Evolutionary conservation across 2,797 vertebrate genomes (phyloP).

Genomic region (Crypturellus tataupa): DNA sequence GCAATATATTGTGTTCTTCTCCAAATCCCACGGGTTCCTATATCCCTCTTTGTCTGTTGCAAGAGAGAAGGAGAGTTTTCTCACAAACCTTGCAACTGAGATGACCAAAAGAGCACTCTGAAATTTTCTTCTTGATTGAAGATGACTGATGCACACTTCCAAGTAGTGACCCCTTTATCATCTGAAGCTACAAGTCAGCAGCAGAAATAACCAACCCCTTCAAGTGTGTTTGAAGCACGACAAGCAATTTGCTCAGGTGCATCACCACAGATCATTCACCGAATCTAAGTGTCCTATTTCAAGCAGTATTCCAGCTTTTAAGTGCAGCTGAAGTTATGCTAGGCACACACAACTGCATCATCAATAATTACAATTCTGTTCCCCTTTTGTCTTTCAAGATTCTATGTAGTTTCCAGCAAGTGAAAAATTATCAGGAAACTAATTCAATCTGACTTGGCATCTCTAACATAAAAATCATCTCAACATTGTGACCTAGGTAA

Average conservation of each 20-base stretch:
- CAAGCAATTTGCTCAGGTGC: not conserved
- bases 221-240: not conserved
- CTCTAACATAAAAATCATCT: not conserved
- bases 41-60: not conserved
- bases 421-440: not conserved
- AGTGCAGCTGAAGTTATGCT: not conserved
- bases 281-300: not conserved
- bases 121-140: not conserved
- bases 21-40: too few relatives aligned
- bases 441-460: not conserved
- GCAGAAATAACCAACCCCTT: not conserved
- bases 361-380: slow-evolving; percentile 2
- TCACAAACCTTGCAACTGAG: not conserved
- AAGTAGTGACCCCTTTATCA: not conserved
- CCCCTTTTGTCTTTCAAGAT: slow-evolving; percentile 14
- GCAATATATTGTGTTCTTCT: not conserved
- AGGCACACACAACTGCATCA: not conserved
- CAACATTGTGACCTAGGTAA: not conserved
- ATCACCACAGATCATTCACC: not conserved
- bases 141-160: not conserved
- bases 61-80: not conserved
- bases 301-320: not conserved
- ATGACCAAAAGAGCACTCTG: not conserved
- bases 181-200: not conserved
- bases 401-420: not conserved